Evolutionary conservation across 2,113 vertebrate species (phyloP).

Genomic region (Syrrhaptes paradoxus): DNA sequence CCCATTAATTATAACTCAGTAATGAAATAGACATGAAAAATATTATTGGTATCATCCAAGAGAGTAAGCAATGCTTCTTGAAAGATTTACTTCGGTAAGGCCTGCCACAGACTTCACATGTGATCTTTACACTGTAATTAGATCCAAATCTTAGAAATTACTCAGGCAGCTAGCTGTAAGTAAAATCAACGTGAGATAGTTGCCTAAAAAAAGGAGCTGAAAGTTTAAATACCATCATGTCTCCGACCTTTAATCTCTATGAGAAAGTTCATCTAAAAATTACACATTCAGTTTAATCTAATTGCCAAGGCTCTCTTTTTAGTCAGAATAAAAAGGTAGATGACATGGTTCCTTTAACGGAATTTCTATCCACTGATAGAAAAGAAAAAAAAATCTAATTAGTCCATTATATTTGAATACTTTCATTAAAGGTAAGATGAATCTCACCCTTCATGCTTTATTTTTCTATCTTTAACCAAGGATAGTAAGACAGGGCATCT

Average conservation of each 20-base stretch:
- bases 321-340: neutral
- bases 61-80: neutral
- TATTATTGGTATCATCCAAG: neutral
- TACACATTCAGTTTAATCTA: neutral
- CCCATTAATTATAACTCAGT: neutral
- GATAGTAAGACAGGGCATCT: neutral
- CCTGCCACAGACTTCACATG: neutral
- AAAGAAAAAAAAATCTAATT: neutral
- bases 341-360: neutral
- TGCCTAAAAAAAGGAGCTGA: neutral
- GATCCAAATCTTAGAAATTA: slow-evolving; percentile 8
- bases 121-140: neutral
- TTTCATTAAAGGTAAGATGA: neutral
- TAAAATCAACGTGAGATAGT: neutral
- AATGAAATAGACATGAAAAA: neutral
- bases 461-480: neutral
- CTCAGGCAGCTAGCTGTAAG: neutral
- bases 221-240: slow-evolving; percentile 5
- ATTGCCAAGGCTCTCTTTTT: neutral
- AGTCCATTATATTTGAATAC: neutral
- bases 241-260: neutral
- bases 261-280: neutral
- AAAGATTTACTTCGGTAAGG: neutral
- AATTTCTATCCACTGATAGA: neutral
- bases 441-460: neutral